Conservation (phyloP, 1,140 invertebrate species). For the Hyles vespertilio region DNA sequence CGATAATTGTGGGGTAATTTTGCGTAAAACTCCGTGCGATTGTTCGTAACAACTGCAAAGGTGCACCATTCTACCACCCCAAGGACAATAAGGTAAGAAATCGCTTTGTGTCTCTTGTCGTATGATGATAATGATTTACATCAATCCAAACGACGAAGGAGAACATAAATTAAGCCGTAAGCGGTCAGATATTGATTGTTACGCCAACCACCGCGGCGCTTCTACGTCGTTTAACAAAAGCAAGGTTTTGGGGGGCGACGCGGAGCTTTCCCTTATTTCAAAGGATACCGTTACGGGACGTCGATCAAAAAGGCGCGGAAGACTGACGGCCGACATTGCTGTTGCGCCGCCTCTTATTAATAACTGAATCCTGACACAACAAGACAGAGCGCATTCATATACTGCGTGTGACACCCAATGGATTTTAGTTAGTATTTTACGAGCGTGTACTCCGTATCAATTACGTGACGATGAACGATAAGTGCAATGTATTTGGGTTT, state of each 20-base stretch:
- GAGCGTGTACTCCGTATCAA: constrained; percentile 59
- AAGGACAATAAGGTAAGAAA: constrained; percentile 37
- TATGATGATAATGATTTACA: constrained; percentile 41
- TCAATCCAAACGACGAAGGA: constrained; percentile 29
- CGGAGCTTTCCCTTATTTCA: constrained; percentile 22
- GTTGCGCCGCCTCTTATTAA: constrained; percentile 35
- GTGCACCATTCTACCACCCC: constrained; percentile 25
- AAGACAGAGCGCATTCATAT: constrained; percentile 6
- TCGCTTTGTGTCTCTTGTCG: constrained; percentile 30
- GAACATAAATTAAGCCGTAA: constrained; percentile 32
- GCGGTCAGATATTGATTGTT: constrained; percentile 19
- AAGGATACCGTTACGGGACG: constrained; percentile 30
- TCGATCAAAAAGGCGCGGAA: constrained; percentile 20
- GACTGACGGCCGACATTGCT: constrained; percentile 24
- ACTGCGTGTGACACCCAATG: constrained; percentile 24
- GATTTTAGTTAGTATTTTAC: constrained; percentile 59
- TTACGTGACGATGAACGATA: constrained; percentile 64
- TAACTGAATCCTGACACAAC: constrained; percentile 36
- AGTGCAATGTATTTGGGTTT: constrained; percentile 59
- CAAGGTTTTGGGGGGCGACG: constrained; percentile 15
- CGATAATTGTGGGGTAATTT: constrained; percentile 50
- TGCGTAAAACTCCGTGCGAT: constrained; percentile 35
- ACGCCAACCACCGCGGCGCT: constrained; percentile 18
- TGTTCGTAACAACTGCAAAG: constrained; percentile 25
- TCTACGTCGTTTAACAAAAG: constrained; percentile 33